These are phyloP conservation scores for Euwallacea similis DNA, from an alignment of 1,140 invertebrate species.

Conservation along the genomic window DNA sequence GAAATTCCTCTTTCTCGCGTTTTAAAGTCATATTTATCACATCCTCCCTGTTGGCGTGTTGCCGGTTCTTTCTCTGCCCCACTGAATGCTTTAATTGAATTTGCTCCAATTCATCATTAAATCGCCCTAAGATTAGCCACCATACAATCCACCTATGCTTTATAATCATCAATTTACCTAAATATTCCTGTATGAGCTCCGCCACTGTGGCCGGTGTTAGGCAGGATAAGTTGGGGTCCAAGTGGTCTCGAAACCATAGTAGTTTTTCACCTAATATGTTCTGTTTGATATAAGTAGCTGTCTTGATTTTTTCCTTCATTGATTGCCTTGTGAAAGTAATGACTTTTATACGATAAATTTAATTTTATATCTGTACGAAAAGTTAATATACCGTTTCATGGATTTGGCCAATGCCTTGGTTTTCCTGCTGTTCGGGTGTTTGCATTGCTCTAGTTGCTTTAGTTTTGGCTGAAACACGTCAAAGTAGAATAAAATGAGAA, in stretches of 20 bases:
- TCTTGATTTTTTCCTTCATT: constrained; percentile 65
- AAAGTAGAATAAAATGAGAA: too few relatives aligned
- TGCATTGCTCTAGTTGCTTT: constrained; percentile 62
- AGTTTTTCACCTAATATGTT: constrained; percentile 73
- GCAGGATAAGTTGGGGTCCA: constrained; percentile 57
- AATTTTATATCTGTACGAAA: background rate
- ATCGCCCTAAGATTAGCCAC: constrained; percentile 55
- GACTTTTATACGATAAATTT: background rate
- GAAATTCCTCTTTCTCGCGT: constrained; percentile 69
- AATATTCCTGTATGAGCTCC: constrained; percentile 61
- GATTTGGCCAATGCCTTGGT: constrained; percentile 69
- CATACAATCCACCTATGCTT: background rate
- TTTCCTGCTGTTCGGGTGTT: constrained; percentile 79
- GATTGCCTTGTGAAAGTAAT: constrained; percentile 53
- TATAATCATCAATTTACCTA: constrained; percentile 9
- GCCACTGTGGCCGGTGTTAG: constrained; percentile 62
- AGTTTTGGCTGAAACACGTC: constrained; percentile 44
- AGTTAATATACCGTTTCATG: constrained; percentile 57
- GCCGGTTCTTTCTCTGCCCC: constrained; percentile 67
- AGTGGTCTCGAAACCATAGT: constrained; percentile 67
- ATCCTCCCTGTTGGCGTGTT: constrained; percentile 75
- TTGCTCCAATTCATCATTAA: constrained; percentile 76
- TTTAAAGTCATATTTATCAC: constrained; percentile 71
- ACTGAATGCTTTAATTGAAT: constrained; percentile 75
- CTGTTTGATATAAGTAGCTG: constrained; percentile 67